These are phyloP conservation scores for Brachymystax lenok DNA, from an alignment of 2,797 vertebrate genomes.

Conservation along the genomic window DNA sequence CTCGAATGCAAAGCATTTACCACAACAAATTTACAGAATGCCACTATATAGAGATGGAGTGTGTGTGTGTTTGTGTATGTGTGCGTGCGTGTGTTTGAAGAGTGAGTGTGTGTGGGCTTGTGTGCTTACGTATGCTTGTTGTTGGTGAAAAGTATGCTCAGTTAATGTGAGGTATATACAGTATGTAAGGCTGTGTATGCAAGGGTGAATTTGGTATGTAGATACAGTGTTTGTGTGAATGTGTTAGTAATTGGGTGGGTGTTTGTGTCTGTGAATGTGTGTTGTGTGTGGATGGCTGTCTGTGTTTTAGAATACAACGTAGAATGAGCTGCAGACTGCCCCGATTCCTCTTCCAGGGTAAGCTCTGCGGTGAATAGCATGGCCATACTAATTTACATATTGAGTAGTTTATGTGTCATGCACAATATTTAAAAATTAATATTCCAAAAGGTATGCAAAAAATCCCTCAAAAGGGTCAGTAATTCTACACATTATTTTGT, in stretches of 20 bases:
- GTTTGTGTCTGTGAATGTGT: slow-evolving; percentile 1
- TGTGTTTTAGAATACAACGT: slow-evolving; percentile 1
- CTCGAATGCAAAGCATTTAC: slow-evolving; percentile 74
- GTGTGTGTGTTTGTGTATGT: slow-evolving; percentile 11
- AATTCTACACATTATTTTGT: not conserved
- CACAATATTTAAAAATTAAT: not conserved
- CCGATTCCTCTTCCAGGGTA: slow-evolving; percentile 68
- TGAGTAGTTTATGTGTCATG: not conserved
- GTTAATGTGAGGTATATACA: not conserved
- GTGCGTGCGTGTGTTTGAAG: slow-evolving; percentile 21
- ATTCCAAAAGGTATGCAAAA: slow-evolving; percentile 4
- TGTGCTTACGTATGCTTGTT: slow-evolving; percentile 16
- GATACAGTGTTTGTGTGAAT: slow-evolving; percentile 24
- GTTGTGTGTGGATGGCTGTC: not conserved
- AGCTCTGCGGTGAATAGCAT: slow-evolving; percentile 64
- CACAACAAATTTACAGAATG: slow-evolving; percentile 60
- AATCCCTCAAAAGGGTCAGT: not conserved
- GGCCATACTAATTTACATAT: slow-evolving; percentile 44
- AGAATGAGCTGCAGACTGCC: slow-evolving; percentile 45
- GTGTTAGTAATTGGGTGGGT: slow-evolving; percentile 23
- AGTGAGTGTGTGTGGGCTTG: slow-evolving; percentile 49
- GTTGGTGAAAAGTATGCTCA: not conserved
- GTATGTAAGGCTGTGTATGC: not conserved
- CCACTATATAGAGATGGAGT: slow-evolving; percentile 45
- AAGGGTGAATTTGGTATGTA: slow-evolving; percentile 3